Evolutionary conservation across 2,797 vertebrate genomes (phyloP).

Genomic region (Centropyge bicolor): DNA sequence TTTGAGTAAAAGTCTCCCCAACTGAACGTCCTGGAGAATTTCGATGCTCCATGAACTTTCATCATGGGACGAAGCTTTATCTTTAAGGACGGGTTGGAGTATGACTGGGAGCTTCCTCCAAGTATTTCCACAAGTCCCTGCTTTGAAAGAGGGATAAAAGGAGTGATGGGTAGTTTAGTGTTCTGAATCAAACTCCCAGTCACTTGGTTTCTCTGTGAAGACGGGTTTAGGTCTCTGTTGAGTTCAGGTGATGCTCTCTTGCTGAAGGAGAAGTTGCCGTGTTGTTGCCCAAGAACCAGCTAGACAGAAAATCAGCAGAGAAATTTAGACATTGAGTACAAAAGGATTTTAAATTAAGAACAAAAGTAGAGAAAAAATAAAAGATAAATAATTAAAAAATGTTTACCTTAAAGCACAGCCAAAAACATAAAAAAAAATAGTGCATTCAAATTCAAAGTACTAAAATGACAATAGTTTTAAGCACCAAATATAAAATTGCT

Average conservation of each 20-base stretch:
- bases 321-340: background rate
- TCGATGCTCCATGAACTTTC: constrained; percentile 69
- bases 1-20: constrained; percentile 99
- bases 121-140: constrained; percentile 83
- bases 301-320: constrained; percentile 54
- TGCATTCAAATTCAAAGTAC: background rate
- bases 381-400: background rate
- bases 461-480: background rate
- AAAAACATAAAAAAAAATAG: background rate
- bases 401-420: background rate
- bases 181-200: constrained; percentile 66
- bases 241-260: constrained; percentile 59
- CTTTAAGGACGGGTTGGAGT: constrained; percentile 67
- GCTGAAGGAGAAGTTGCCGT: constrained; percentile 63
- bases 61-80: constrained; percentile 77
- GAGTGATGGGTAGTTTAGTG: constrained; percentile 75
- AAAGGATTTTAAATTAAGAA: background rate
- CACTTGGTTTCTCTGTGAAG: constrained; percentile 55
- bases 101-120: constrained; percentile 61
- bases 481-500: too few relatives aligned
- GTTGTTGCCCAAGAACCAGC: constrained; percentile 83
- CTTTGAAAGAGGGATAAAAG: constrained; percentile 65
- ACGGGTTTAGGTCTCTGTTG: constrained; percentile 21
- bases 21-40: constrained; percentile 94
- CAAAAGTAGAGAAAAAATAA: background rate